Base-by-base conservation (phyloP, 2,888 invertebrate genomes). In the Lycia hirtaria region DNA sequence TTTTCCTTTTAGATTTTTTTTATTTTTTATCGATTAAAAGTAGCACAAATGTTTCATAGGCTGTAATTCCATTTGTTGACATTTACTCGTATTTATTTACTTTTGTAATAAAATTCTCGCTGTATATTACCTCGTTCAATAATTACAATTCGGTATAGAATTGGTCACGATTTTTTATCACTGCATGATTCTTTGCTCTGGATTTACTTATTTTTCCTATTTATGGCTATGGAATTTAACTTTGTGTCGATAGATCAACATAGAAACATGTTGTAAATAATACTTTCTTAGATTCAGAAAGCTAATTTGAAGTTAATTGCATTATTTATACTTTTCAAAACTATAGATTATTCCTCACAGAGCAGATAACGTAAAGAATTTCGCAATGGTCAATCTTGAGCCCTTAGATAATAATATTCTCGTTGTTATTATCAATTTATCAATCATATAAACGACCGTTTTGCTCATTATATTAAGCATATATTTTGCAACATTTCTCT, bases 61-160 rank as follows among this genome's bases (percentile, higher is more conserved):
- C n/a, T n/a, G n/a, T n/a, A n/a, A n/a, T n/a, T n/a, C n/a, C n/a
- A n/a, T n/a, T n/a, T n/a, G n/a, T n/a, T n/a, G n/a, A n/a, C n/a
- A n/a, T n/a, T n/a, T n/a, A n/a, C n/a, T n/a, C n/a, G n/a, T n/a
- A n/a, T n/a, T n/a, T n/a, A n/a, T n/a, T n/a, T n/a, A n/a, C n/a
- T n/a, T n/a, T n/a, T n/a, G n/a, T n/a, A n/a, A n/a, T n/a, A 73
- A 77, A 71, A 67, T 64, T 72, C 64, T 61, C 71, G 72, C 75
- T 10, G n/a, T 37, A 19, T 37, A 78, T 80, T 78, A 71, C 76
- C 75, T 71, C 64, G 68, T 69, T 75, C 75, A 68, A 77, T 81
- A 81, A 83, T 84, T 83, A 81, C 75, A 80, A 78, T 75, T 75
- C 73, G 68, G 73, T 81, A 80, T 80, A 77, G 75, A 71, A 72